Percentiles rank a stretch among this genome's conserved stretches.
These are phyloP conservation scores for Watsonalla binaria DNA, from an alignment of 2,888 invertebrate species.

Conservation along the genomic window DNA sequence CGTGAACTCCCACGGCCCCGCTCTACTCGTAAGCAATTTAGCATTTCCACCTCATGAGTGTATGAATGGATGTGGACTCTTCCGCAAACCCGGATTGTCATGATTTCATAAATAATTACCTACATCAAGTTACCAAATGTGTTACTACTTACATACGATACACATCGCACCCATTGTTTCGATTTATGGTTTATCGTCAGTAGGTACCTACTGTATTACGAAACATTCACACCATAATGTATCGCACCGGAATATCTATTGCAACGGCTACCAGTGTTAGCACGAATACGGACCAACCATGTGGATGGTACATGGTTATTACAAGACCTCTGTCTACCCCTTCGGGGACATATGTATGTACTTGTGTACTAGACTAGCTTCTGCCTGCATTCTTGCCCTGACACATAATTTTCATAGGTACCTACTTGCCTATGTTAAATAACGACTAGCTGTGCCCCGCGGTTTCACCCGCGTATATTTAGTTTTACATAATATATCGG, in stretches of 20 bases:
- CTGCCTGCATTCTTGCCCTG: too few species aligned
- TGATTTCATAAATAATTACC: conserved; percentile 17
- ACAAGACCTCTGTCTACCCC: too few species aligned
- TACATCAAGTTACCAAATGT: conserved; percentile 13
- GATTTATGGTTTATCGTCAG: conserved; percentile 19
- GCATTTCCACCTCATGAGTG: conserved; percentile 58
- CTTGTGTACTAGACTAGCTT: too few species aligned
- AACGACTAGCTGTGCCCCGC: too few species aligned
- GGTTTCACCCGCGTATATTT: too few species aligned
- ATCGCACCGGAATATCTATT: conserved; percentile 22
- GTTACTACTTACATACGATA: conserved; percentile 5
- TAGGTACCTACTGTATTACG: conserved; percentile 17
- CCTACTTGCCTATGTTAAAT: too few species aligned
- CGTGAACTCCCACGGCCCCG: conserved; percentile 55
- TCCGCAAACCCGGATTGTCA: conserved; percentile 35
- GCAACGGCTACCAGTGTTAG: conserved; percentile 9
- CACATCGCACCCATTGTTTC: conserved; percentile 25
- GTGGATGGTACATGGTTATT: background rate
- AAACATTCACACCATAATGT: conserved; percentile 23
- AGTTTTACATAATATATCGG: too few species aligned
- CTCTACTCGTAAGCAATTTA: conserved; percentile 40
- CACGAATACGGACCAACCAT: background rate
- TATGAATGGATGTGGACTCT: conserved; percentile 33
- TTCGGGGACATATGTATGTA: too few species aligned
- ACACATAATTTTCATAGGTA: too few species aligned